Evolutionary conservation across 2,888 invertebrate species (phyloP).

Genomic region (Euzophera pinguis): DNA sequence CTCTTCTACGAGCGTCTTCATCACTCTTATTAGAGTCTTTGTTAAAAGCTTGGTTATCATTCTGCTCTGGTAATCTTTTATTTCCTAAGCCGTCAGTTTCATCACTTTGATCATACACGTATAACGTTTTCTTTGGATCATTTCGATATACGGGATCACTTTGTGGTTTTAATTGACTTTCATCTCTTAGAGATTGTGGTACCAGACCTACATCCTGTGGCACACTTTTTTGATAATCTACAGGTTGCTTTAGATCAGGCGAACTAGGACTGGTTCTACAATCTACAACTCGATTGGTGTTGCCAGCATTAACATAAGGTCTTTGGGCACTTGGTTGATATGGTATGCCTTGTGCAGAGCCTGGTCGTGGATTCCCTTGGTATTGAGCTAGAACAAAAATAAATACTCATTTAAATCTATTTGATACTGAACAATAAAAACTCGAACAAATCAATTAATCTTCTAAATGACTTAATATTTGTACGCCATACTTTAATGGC

Average conservation of each 20-base stretch:
- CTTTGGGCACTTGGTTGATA: background rate
- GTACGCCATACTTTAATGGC: too few relatives aligned
- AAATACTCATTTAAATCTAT: background rate
- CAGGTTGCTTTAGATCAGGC: background rate
- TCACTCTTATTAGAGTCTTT: background rate
- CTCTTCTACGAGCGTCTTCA: background rate
- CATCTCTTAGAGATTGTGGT: background rate
- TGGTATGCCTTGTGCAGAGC: background rate
- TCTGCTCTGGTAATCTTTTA: background rate
- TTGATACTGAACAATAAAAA: too few relatives aligned
- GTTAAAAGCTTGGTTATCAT: background rate
- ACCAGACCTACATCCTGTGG: background rate
- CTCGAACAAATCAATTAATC: too few relatives aligned
- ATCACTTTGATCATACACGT: background rate
- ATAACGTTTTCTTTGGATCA: background rate
- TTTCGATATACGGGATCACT: background rate
- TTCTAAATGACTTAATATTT: too few relatives aligned
- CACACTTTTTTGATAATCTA: background rate
- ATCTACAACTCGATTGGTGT: background rate
- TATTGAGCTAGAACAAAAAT: background rate
- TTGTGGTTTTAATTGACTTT: background rate
- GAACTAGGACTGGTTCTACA: background rate
- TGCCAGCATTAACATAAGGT: background rate
- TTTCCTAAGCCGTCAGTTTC: background rate
- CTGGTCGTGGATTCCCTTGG: background rate